phyloP scores from a whole-genome alignment of 2,113 vertebrate species.

The Leucopternis melanops region DNA sequence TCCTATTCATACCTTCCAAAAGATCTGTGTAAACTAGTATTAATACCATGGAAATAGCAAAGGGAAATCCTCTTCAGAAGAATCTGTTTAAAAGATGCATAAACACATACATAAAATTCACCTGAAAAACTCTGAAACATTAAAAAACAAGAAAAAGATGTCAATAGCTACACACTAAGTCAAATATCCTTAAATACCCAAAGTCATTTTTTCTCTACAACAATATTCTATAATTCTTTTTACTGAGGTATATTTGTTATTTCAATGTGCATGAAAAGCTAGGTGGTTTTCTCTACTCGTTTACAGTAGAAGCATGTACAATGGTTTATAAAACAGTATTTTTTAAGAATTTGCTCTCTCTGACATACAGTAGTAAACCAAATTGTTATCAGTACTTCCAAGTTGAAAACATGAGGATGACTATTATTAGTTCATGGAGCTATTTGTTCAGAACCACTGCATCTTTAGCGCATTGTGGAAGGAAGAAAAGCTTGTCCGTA shows the following conservation, averaged over 20 bases:
- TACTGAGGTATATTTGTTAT: background rate
- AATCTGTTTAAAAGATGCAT: background rate
- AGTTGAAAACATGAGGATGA: background rate
- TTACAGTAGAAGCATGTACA: background rate
- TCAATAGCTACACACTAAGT: background rate
- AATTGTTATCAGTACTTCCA: background rate
- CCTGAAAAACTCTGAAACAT: slow-evolving; percentile 1
- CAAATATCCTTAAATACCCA: background rate
- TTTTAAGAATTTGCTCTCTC: background rate
- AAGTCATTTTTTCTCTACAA: background rate
- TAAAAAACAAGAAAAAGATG: background rate
- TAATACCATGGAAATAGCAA: slow-evolving; percentile 12
- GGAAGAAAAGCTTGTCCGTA: background rate
- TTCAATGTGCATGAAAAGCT: slow-evolving; percentile 22
- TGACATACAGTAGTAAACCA: background rate
- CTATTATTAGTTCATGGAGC: background rate
- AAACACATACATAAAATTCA: background rate
- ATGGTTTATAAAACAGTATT: background rate
- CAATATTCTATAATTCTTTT: background rate
- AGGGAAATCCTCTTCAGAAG: slow-evolving; percentile 19
- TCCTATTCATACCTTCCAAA: background rate
- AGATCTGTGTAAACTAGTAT: background rate
- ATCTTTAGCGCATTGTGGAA: background rate
- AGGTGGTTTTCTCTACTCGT: background rate
- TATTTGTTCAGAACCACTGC: background rate